Percentiles rank a stretch among this genome's conserved stretches.
Conservation (phyloP, 2,888 invertebrate genomes). For the Leistus spinibarbis region DNA sequence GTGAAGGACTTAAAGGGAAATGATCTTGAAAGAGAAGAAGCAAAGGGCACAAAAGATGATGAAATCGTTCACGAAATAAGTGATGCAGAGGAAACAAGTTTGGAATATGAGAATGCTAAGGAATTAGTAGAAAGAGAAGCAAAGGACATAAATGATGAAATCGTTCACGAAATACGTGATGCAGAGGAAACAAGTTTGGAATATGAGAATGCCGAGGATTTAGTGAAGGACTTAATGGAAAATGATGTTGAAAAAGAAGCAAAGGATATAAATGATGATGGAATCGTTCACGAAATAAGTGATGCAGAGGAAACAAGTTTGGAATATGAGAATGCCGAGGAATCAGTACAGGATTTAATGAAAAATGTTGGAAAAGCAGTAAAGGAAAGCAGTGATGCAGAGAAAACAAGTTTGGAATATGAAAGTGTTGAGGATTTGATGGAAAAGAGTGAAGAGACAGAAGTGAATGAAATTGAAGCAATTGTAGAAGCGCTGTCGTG, state of each 20-base stretch:
- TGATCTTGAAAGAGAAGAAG: too few relatives aligned
- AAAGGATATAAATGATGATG: not conserved
- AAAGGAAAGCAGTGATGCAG: not conserved
- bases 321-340: not conserved
- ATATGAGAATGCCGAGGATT: not conserved
- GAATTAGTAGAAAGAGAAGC: not conserved
- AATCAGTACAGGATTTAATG: not conserved
- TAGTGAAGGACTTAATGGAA: not conserved
- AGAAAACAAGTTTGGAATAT: not conserved
- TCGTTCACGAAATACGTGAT: not conserved
- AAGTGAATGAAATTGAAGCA: not conserved
- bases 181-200: not conserved
- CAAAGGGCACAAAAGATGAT: not conserved
- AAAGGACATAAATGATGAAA: not conserved
- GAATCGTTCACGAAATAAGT: not conserved
- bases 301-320: not conserved
- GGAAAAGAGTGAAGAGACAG: constrained; percentile 25
- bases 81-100: not conserved
- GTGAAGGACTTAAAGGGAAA: too few relatives aligned
- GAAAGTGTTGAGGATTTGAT: constrained; percentile 8
- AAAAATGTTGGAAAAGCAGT: not conserved
- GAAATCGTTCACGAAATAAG: not conserved
- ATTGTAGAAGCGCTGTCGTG: not conserved
- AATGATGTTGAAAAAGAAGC: not conserved
- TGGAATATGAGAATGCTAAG: not conserved